Evolutionary conservation across 1,140 invertebrate genomes (phyloP).

Genomic region (Hydropsyche tenuis): DNA sequence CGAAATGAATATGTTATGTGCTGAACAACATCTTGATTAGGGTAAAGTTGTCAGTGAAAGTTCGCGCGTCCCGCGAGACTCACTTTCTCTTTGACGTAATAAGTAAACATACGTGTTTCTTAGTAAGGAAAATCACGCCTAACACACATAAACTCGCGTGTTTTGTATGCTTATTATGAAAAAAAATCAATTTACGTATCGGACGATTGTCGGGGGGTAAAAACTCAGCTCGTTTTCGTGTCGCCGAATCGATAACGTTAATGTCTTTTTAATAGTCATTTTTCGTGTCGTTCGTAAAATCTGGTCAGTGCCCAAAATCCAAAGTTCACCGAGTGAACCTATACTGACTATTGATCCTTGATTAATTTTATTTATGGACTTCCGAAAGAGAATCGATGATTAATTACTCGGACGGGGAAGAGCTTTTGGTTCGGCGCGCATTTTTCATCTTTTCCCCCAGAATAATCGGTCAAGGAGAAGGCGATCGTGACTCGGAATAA

Average conservation of each 20-base stretch:
- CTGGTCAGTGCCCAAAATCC: background rate
- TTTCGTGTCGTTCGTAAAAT: constrained; percentile 12
- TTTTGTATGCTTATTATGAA: no score
- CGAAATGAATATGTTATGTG: constrained; percentile 14
- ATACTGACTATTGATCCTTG: constrained; percentile 29
- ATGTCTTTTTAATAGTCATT: constrained; percentile 26
- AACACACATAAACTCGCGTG: no score
- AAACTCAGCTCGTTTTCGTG: background rate
- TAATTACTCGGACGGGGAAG: constrained; percentile 19
- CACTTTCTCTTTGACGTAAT: constrained; percentile 8
- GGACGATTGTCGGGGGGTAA: background rate
- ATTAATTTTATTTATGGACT: constrained; percentile 37
- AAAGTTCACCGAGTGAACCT: background rate
- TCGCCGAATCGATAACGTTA: constrained; percentile 6
- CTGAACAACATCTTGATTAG: constrained; percentile 27
- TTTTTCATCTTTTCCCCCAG: constrained; percentile 34
- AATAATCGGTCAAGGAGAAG: constrained; percentile 33
- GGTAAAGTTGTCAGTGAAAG: constrained; percentile 20
- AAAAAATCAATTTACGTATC: constrained; percentile 5
- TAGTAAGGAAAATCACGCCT: background rate
- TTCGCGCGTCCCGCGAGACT: constrained; percentile 9
- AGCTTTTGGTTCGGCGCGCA: constrained; percentile 9
- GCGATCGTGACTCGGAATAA: constrained; percentile 36
- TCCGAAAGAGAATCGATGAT: constrained; percentile 16
- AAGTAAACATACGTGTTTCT: constrained; percentile 16